Evolutionary conservation across 1,140 invertebrate genomes (phyloP), one percentile per base, ranked within the genome.

Genomic region (Cyclargus thomasi): DNA sequence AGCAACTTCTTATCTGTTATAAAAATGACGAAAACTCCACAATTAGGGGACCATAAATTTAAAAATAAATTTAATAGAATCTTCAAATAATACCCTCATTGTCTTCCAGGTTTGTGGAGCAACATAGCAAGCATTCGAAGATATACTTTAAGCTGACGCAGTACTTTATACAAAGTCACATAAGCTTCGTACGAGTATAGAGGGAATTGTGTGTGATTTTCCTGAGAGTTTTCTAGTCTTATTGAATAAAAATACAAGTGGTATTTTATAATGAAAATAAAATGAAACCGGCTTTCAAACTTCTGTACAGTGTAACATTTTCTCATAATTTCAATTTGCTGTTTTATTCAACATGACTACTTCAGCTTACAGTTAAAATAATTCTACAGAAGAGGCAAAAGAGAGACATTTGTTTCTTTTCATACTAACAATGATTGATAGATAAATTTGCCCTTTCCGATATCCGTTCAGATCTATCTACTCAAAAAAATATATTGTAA

Each of bases 81-180:
- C 39, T 3, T 1, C 0, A 16, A 7, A 47, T 16, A 47, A 47
- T 47, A 47, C 11, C 39, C 14, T 47, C 39, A 0, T 14, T 47
- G 39, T 47, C 39, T 16, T 47, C 14, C 14, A 8, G 14, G 6
- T 0, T 16, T 47, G 10, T 29, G 39, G 14, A 47, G 8, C 8
- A 18, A 59, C 55, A 59, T 59, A 59, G 55, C 21, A 59, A 59
- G 55, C 55, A 59, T 59, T 59, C 55, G 18, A 59, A 59, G 55
- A 20, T 59, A 59, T 20, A 59, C 55, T 59, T 59, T 59, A 59
- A 59, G 55, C 55, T 59, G 39, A 59, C 18, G 17, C 55, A 11
- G 18, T 18, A 20, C 55, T 59, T 20, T 59, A 47, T 47, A 59
- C 20, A 59, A 59, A 59, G 55, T 59, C 55, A 59, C 55, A 59